phyloP scores from a whole-genome alignment of 2,888 invertebrate genomes.

The Sphinx pinastri region DNA sequence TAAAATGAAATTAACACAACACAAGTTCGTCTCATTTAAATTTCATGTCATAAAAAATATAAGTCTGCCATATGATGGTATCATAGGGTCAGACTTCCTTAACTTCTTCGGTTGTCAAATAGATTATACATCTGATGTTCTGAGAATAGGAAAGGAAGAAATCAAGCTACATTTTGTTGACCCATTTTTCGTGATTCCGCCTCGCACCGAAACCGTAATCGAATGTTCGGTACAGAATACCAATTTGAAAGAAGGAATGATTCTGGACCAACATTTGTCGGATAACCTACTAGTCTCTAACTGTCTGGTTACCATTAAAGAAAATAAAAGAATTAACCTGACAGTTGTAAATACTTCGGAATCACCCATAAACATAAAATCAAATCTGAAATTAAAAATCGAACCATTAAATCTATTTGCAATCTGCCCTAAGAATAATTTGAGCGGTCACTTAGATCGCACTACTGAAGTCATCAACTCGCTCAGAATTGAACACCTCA shows the following conservation, averaged over 20 bases:
- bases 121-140: slow-evolving; percentile 30
- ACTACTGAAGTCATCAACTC: background rate
- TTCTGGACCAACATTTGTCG: slow-evolving; percentile 27
- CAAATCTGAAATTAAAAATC: too few species aligned
- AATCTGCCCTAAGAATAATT: too few species aligned
- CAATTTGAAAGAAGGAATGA: slow-evolving; percentile 37
- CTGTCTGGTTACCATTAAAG: background rate
- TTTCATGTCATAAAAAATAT: background rate
- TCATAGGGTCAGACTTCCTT: slow-evolving; percentile 30
- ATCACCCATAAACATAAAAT: background rate
- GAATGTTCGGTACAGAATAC: slow-evolving; percentile 41
- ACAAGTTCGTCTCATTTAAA: background rate
- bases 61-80: background rate
- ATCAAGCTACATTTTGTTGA: slow-evolving; percentile 30
- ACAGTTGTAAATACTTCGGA: background rate
- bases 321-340: background rate
- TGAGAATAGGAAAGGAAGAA: slow-evolving; percentile 11
- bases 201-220: slow-evolving; percentile 37
- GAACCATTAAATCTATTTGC: too few species aligned
- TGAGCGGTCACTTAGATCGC: too few species aligned
- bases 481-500: too few species aligned
- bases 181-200: slow-evolving; percentile 34
- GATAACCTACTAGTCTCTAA: background rate
- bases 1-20: background rate
- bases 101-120: slow-evolving; percentile 33